Percentiles rank a stretch among this genome's conserved stretches.
These are phyloP conservation scores for Medauroidea extradentata DNA, from an alignment of 1,140 invertebrate genomes.

Conservation along the genomic window DNA sequence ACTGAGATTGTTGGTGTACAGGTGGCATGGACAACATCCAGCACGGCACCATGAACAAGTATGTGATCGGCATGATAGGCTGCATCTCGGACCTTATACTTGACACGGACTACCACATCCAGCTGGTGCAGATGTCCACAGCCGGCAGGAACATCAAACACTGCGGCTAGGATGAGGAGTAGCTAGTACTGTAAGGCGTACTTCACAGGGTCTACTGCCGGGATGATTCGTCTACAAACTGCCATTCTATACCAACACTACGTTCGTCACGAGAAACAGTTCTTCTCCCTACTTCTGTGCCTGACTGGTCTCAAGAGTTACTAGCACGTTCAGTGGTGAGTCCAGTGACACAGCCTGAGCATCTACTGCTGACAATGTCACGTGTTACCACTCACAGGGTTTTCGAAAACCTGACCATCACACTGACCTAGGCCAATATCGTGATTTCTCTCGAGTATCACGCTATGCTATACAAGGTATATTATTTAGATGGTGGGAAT, in stretches of 20 bases:
- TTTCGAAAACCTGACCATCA: too few relatives aligned
- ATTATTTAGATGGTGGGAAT: too few relatives aligned
- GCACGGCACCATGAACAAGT: slow-evolving; percentile 60
- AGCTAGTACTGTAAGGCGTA: neutral
- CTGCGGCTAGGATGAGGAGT: slow-evolving; percentile 30
- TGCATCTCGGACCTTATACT: slow-evolving; percentile 76
- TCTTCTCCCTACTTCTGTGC: neutral
- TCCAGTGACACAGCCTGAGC: too few relatives aligned
- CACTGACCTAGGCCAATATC: too few relatives aligned
- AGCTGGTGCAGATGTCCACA: slow-evolving; percentile 53
- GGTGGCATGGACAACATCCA: slow-evolving; percentile 72
- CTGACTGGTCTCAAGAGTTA: too few relatives aligned
- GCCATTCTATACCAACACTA: neutral
- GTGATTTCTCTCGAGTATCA: too few relatives aligned
- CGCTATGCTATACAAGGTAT: too few relatives aligned
- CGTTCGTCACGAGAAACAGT: neutral
- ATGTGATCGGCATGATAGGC: slow-evolving; percentile 67
- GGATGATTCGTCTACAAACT: neutral
- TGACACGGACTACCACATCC: slow-evolving; percentile 69
- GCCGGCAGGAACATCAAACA: slow-evolving; percentile 50
- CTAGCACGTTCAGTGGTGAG: too few relatives aligned
- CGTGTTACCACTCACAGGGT: too few relatives aligned
- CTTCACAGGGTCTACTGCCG: neutral
- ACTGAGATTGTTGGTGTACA: slow-evolving; percentile 41
- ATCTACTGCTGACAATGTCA: too few relatives aligned